Evolutionary conservation across 2,888 invertebrate genomes (phyloP).

Genomic region (Leucania comma): DNA sequence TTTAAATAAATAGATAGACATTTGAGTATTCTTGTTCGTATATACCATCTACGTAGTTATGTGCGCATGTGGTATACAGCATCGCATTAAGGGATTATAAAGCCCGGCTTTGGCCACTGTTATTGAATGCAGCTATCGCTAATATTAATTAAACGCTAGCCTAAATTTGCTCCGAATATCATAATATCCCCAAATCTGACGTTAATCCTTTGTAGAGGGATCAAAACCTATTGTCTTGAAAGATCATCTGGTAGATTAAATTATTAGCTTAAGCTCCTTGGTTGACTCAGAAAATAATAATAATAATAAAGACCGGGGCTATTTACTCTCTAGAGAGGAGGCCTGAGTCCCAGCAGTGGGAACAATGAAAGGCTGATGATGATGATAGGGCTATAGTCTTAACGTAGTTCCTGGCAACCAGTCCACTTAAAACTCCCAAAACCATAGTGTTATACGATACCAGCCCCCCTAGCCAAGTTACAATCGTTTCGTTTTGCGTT

Average conservation of each 20-base stretch:
- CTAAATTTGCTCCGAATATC: slow-evolving; percentile 24
- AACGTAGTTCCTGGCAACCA: no score
- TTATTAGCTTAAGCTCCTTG: background rate
- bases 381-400: no score
- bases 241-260: background rate
- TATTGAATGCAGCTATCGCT: slow-evolving; percentile 46
- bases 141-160: slow-evolving; percentile 47
- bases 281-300: background rate
- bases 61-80: slow-evolving; percentile 28
- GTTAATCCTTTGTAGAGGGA: background rate
- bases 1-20: no score
- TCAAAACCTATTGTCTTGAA: background rate
- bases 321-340: no score
- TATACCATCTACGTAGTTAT: background rate
- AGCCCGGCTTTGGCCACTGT: slow-evolving; percentile 17
- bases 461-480: no score
- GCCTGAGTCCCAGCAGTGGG: no score
- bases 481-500: no score
- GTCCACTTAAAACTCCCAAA: no score
- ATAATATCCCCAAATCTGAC: background rate
- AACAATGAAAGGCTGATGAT: no score
- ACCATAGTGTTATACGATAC: no score
- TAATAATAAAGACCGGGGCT: no score
- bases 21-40: background rate
- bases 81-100: slow-evolving; percentile 55